phyloP scores from a whole-genome alignment of 2,888 invertebrate species.

The Latrodectus hesperus region DNA sequence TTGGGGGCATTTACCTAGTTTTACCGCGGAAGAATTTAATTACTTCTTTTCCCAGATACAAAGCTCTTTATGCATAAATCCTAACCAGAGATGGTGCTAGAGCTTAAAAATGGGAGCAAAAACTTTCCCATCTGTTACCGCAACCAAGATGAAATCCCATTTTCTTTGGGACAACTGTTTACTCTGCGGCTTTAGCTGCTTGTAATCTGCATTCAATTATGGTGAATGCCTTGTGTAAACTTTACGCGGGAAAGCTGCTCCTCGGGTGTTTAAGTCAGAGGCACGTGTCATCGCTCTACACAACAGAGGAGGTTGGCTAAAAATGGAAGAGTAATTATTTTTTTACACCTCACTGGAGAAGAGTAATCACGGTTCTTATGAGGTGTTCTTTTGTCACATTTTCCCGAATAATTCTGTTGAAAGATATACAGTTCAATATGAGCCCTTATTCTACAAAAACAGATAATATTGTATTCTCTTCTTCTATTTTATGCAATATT shows the following conservation, averaged over 20 bases:
- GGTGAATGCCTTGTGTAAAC: slow-evolving; percentile 61
- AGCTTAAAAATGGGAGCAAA: slow-evolving; percentile 66
- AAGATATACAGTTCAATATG: too few relatives aligned
- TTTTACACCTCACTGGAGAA: slow-evolving; percentile 19
- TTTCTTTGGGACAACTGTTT: slow-evolving; percentile 68
- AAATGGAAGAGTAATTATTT: slow-evolving; percentile 43
- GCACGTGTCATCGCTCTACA: slow-evolving; percentile 6
- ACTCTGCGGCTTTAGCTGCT: slow-evolving; percentile 56
- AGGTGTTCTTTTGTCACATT: neutral
- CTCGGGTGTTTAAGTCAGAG: slow-evolving; percentile 39
- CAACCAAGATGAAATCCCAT: slow-evolving; percentile 47
- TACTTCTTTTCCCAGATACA: slow-evolving; percentile 53
- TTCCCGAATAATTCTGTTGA: too few relatives aligned
- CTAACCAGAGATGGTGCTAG: neutral
- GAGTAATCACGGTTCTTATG: slow-evolving; percentile 26
- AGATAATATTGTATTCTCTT: too few relatives aligned
- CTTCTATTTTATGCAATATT: too few relatives aligned
- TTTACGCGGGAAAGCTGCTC: slow-evolving; percentile 14
- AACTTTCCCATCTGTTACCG: slow-evolving; percentile 67
- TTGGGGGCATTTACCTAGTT: slow-evolving; percentile 66
- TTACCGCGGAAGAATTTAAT: slow-evolving; percentile 61
- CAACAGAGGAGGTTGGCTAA: neutral
- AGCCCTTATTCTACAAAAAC: too few relatives aligned
- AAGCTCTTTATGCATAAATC: slow-evolving; percentile 61
- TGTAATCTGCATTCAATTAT: slow-evolving; percentile 68